phyloP scores from a whole-genome alignment of 2,888 invertebrate genomes.

The Ferrisia virgata region DNA sequence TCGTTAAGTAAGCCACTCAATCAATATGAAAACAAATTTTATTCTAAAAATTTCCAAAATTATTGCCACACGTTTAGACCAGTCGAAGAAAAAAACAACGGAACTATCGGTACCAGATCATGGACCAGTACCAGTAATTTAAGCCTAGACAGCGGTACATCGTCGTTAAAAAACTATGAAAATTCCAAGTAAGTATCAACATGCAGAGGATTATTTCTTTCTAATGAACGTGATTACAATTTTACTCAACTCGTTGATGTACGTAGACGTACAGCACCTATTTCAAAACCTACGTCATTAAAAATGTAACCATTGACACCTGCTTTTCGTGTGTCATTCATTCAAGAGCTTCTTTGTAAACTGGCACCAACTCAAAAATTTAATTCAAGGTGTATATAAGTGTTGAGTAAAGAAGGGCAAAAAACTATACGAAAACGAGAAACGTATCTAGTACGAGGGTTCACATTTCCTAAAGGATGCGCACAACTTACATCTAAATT shows the following conservation, averaged over 20 bases:
- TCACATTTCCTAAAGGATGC: neutral
- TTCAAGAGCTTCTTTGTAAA: neutral
- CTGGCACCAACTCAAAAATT: conserved; percentile 16
- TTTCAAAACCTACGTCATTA: conserved; percentile 1
- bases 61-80: neutral
- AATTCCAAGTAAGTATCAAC: conserved; percentile 35
- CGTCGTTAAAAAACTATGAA: neutral
- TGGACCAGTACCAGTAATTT: conserved; percentile 46
- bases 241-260: neutral
- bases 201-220: neutral
- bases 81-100: conserved; percentile 26
- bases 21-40: too few species aligned
- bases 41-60: neutral
- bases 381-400: conserved; percentile 11
- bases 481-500: neutral
- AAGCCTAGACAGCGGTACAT: conserved; percentile 14
- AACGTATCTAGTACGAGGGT: neutral
- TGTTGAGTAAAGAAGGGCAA: neutral
- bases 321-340: conserved; percentile 10
- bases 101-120: conserved; percentile 34
- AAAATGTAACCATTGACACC: conserved; percentile 2
- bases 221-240: neutral
- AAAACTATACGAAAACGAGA: neutral
- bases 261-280: neutral
- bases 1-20: too few species aligned